Evolutionary conservation across 2,888 invertebrate species (phyloP), one percentile per base, ranked within the genome.

Genomic region (Machimus rusticus): DNA sequence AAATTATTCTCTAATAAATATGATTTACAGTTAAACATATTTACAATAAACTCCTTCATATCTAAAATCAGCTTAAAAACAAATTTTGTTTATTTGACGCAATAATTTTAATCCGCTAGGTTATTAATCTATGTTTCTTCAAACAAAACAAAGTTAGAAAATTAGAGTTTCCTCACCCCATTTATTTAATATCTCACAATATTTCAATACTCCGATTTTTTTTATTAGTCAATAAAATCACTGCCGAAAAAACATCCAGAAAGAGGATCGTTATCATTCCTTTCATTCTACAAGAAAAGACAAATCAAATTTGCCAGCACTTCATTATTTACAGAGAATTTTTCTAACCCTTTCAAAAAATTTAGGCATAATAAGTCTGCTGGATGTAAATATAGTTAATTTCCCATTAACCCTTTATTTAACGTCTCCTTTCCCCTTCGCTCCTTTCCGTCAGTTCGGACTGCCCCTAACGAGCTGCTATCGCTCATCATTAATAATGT

Each of bases 401-500:
- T 66, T 23, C 19, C 19, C 66, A 66, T 66, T 23, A 66, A 66
- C 66, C 66, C 66, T 66, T 66, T 66, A 66, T 66, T 28, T 66
- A 66, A 66, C 66, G 28, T 12, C 66, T 2, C 3, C 12, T 9
- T 14, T 28, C 28, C 66, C 23, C 3, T 46, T 0, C 14, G 5
- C 14, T 3, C 28, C 23, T 66, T 66, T 51, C 28, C 28, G 6
- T 0, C 19, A 66, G 12, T 9, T 28, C 28, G 28, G 19, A 23
- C 66, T 23, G 66, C 28, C 16, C 66, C 66, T 66, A 66, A 66
- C 66, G 66, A 66, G 66, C 28, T 66, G 9, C 66, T 12, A 28
- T 66, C 66, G 66, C 37, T 66, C 84, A 84, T 84, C 84, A 74
- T 84, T 84, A 74, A 74, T 84, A 66, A 84, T 66, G 39, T 66